These are phyloP conservation scores for Anarhynchus alexandrinus DNA, from an alignment of 2,113 vertebrate species.

Conservation along the genomic window DNA sequence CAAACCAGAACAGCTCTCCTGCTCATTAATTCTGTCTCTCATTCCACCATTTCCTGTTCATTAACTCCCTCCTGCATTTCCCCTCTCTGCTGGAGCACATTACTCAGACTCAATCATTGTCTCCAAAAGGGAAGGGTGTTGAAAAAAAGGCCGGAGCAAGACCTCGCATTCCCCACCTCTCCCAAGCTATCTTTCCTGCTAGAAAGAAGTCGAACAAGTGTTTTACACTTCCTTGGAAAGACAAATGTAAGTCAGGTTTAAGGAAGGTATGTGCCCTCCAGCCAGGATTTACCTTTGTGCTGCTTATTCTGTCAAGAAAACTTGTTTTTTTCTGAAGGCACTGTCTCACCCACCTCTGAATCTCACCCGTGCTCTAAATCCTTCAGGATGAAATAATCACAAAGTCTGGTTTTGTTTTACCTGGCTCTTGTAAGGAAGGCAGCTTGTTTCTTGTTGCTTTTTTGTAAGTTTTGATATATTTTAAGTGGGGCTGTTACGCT, in stretches of 20 bases:
- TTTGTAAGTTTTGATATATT: neutral
- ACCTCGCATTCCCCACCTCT: neutral
- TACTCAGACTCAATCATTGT: neutral
- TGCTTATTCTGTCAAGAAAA: constrained; percentile 20
- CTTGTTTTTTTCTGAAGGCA: neutral
- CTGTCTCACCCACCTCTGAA: neutral
- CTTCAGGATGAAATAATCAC: neutral
- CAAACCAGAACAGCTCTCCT: neutral
- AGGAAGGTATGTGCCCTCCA: constrained; percentile 47
- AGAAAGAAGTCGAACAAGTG: constrained; percentile 5
- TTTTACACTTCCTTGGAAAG: constrained; percentile 25
- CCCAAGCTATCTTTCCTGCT: neutral
- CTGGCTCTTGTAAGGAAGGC: neutral
- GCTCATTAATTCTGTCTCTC: constrained; percentile 3
- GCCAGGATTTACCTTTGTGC: constrained; percentile 39
- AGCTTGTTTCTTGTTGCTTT: neutral
- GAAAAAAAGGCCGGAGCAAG: constrained; percentile 21
- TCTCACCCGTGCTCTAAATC: neutral
- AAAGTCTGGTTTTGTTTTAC: neutral
- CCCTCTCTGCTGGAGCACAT: neutral
- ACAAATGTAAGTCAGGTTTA: constrained; percentile 20
- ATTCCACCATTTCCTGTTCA: neutral
- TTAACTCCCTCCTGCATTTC: neutral
- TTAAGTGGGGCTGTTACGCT: neutral
- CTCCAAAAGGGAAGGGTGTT: neutral